Conservation (phyloP, 2,888 invertebrate species). For the Cactoblastis cactorum region DNA sequence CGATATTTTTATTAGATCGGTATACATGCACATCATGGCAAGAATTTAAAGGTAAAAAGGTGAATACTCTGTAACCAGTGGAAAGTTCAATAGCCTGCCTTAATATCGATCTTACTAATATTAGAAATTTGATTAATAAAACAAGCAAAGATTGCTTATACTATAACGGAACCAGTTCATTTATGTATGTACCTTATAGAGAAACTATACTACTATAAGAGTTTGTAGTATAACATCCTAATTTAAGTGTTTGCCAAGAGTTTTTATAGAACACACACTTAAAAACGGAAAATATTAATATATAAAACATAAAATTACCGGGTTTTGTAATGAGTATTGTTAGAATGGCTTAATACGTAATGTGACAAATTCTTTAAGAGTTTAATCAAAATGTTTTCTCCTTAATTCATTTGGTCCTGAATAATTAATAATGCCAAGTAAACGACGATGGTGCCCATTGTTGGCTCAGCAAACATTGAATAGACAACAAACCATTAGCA, state of each 20-base stretch:
- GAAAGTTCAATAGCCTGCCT: background rate
- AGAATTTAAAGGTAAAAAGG: background rate
- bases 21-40: background rate
- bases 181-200: no score
- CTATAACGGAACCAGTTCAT: no score
- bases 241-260: no score
- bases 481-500: conserved; percentile 1
- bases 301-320: no score
- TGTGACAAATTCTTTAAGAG: background rate
- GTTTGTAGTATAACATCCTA: no score
- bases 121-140: background rate
- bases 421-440: background rate
- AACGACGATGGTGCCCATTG: background rate
- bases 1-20: background rate
- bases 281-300: no score
- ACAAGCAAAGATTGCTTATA: no score
- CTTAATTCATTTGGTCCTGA: background rate
- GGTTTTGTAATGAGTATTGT: background rate
- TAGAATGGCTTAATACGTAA: background rate
- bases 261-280: no score
- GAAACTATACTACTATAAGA: no score
- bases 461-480: conserved; percentile 1
- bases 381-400: background rate
- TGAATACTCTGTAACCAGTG: background rate
- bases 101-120: background rate